Base-by-base conservation (phyloP, 2,113 vertebrate genomes). In the Pygoscelis adeliae region DNA sequence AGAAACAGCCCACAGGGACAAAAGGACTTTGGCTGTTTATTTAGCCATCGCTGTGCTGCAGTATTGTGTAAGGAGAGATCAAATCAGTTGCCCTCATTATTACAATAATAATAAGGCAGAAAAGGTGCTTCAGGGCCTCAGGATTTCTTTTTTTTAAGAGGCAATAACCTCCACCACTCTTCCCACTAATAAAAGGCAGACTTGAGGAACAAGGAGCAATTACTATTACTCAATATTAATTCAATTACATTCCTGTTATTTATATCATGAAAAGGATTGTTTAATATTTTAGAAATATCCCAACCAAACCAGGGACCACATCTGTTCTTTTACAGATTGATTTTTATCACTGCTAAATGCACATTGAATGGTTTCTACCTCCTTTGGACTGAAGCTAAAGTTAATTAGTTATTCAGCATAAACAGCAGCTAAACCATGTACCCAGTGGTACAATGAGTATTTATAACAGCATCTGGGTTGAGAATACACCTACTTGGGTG, bases 21-120 rank as follows among this genome's bases (percentile, higher is more conserved):
- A 98, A 98, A 99, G 99, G 99, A 99, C 99, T 98, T 98, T 98
- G 98, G 97, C 98, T 99, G 99, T 99, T 99, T 99, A 99, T 99
- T 99, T 99, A 98, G 98, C 98, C 94, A 97, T 98, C 85, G 97
- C 98, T 98, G 97, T 97, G 98, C 98, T 98, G 98, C 93, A 98
- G 98, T 98, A 98, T 99, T 99, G 99, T 99, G 98, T 98, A 99
- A 98, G 98, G 98, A 98, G 98, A 99, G 99, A 99, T 99, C 99
- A 99, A 98, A 99, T 99, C 99, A 98, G 95, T 96, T 97, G 86
- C 98, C 98, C 99, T 99, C 99, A 99, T 99, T 99, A 99, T 99
- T 98, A 98, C 98, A 98, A 98, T 99, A 99, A 99, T 99, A 99
- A 99, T 99, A 98, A 99, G 98, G 98, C 98, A 97, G 96, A 98